Evolutionary conservation across 2,888 invertebrate genomes (phyloP).

Genomic region (Drosophila aldrichi): DNA sequence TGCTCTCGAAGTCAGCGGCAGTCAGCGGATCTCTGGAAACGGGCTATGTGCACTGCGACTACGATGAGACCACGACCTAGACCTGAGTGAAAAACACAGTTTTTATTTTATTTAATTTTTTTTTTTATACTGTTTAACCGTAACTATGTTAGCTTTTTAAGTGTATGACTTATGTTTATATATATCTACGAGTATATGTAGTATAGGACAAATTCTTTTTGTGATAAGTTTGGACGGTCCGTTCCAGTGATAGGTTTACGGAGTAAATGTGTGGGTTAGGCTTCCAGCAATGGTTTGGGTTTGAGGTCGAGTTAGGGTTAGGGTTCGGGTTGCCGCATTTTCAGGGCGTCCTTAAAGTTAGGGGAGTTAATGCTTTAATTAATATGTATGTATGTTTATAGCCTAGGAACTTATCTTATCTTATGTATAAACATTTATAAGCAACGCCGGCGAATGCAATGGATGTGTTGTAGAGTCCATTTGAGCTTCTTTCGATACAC

Average conservation of each 20-base stretch:
- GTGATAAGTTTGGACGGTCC: conserved; percentile 62
- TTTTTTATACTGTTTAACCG: background rate
- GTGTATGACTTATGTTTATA: conserved; percentile 4
- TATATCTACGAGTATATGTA: conserved; percentile 22
- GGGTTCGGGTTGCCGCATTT: background rate
- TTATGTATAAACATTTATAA: conserved; percentile 11
- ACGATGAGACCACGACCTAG: conserved; percentile 78
- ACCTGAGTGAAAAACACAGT: conserved; percentile 26
- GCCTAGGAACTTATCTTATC: conserved; percentile 18
- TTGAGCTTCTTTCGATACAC: background rate
- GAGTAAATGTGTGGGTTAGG: conserved; percentile 20
- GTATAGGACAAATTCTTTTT: conserved; percentile 22
- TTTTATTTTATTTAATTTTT: background rate
- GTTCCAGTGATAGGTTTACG: conserved; percentile 58
- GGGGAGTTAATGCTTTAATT: conserved; percentile 30
- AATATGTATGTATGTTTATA: conserved; percentile 2
- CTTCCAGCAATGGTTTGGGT: conserved; percentile 14
- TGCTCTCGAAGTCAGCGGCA: conserved; percentile 63
- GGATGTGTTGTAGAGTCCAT: background rate
- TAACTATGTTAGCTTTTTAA: conserved; percentile 19
- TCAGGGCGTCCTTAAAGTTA: conserved; percentile 14
- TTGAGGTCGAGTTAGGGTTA: conserved; percentile 3
- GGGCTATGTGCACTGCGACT: conserved; percentile 82
- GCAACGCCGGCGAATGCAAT: conserved; percentile 39
- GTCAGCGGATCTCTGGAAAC: conserved; percentile 65